Evolutionary conservation across 1,140 invertebrate genomes (phyloP).

Genomic region (Homalodisca vitripennis): DNA sequence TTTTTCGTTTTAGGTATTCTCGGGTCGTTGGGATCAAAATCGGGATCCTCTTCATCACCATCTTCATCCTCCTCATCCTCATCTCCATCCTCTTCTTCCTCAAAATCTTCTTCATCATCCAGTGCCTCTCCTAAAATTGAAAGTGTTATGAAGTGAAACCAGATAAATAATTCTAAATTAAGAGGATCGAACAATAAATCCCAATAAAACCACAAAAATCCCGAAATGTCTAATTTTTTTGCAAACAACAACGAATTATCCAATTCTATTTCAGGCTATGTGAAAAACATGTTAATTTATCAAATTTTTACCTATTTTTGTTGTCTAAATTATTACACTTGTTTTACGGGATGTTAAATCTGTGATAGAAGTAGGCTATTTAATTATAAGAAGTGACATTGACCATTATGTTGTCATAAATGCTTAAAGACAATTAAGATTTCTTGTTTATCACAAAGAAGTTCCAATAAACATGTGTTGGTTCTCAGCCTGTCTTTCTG

Average conservation of each 20-base stretch:
- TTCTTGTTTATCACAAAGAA: too few species aligned
- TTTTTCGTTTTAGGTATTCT: constrained; percentile 42
- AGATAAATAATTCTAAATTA: constrained; percentile 18
- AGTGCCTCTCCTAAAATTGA: constrained; percentile 62
- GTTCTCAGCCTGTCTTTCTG: too few species aligned
- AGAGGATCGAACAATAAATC: neutral
- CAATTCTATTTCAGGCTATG: neutral
- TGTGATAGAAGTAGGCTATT: too few species aligned
- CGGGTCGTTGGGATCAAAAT: constrained; percentile 36
- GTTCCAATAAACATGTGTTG: too few species aligned
- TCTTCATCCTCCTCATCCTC: too few species aligned
- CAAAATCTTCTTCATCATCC: constrained; percentile 73
- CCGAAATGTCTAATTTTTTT: neutral
- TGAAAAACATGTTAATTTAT: neutral
- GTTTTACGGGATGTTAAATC: too few species aligned
- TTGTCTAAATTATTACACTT: too few species aligned
- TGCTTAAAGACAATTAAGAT: too few species aligned
- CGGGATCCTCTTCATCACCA: constrained; percentile 47
- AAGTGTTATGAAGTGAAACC: constrained; percentile 16
- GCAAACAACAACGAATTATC: neutral
- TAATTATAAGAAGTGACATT: too few species aligned
- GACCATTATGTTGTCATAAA: too few species aligned
- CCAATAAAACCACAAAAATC: neutral
- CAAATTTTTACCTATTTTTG: too few species aligned
- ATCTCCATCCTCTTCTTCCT: constrained; percentile 59